Base-by-base conservation (phyloP, 2,888 invertebrate genomes). In the Zaprionus lineosus region DNA sequence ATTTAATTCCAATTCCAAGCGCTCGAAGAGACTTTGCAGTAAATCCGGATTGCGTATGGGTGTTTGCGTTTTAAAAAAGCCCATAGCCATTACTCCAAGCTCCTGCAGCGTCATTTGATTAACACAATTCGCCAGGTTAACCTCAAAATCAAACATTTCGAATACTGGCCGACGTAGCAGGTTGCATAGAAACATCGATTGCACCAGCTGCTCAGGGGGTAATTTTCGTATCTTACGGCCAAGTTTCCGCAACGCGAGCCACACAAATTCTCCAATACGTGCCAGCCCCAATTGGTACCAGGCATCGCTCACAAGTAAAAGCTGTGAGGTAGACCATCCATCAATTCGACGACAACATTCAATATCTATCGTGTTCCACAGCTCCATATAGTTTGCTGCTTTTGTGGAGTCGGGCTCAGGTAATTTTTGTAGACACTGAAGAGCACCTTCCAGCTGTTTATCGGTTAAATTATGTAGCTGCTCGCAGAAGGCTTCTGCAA, bases 31-130 rank as follows among this genome's bases (percentile, higher is more conserved):
- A 44, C 90, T 90, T 1, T 89, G 74, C 0, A 93, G 46, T 31
- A 94, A 75, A 0, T 88, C 82, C 2, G 86, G 68, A 86, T 90
- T 92, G 61, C 92, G 91, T 40, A 96, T 91, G 9, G 91, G 92
- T 1, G 93, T 93, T 89, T 93, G 92, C 9, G 93, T 93, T 90
- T 95, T 95, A 78, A 96, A 96, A 87, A 94, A 95, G 0, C 94
- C 95, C 92, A 95, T 93, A 2, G 93, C 92, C 71, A 94, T 91
- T 8, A 96, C 91, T 7, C 93, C 94, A 55, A 95, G 87, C 84
- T 96, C 95, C 67, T 93, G 92, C 3, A 93, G 71, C 14, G 90
- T 91, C 84, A 95, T 91, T 15, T 91, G 84, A 4, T 92, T 78
- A n/a, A 94, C 90, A 48, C 89, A 88, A 2, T 91, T 84, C 19